phyloP scores from a whole-genome alignment of 2,113 vertebrate genomes.

The Salvator merianae region DNA sequence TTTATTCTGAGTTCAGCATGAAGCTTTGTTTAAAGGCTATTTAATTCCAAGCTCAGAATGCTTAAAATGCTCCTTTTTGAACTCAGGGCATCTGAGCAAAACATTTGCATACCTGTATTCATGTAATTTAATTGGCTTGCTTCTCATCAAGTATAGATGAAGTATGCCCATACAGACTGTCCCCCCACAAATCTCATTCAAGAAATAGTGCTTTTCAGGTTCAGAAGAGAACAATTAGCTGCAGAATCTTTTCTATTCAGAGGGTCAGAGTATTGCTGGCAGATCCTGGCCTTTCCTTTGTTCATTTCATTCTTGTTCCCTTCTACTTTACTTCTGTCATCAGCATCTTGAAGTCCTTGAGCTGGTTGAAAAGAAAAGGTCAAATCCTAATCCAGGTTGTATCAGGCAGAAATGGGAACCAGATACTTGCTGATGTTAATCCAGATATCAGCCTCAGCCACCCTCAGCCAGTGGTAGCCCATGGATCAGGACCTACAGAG shows the following conservation, averaged over 20 bases:
- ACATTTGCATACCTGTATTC: not conserved
- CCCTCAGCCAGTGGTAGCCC: too few species aligned
- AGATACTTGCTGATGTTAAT: too few species aligned
- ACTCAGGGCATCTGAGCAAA: too few species aligned
- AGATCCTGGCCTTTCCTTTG: too few species aligned
- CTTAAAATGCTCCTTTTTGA: not conserved
- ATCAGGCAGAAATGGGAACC: too few species aligned
- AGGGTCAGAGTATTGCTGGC: too few species aligned
- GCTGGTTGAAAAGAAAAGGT: not conserved
- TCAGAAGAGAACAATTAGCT: not conserved
- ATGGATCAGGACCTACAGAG: too few species aligned
- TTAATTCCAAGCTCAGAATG: too few species aligned
- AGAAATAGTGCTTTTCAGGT: not conserved
- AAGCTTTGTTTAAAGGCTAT: too few species aligned
- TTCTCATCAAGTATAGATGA: not conserved
- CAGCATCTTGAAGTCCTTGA: not conserved
- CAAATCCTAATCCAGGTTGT: not conserved
- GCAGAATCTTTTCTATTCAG: not conserved
- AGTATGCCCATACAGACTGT: not conserved
- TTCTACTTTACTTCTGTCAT: not conserved
- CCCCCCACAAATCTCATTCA: too few species aligned
- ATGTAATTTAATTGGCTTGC: not conserved
- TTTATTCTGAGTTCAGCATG: too few species aligned
- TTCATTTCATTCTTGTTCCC: not conserved
- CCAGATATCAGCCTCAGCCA: too few species aligned